Conservation (phyloP, 1,140 invertebrate species). For the Steinernema khuongi region DNA sequence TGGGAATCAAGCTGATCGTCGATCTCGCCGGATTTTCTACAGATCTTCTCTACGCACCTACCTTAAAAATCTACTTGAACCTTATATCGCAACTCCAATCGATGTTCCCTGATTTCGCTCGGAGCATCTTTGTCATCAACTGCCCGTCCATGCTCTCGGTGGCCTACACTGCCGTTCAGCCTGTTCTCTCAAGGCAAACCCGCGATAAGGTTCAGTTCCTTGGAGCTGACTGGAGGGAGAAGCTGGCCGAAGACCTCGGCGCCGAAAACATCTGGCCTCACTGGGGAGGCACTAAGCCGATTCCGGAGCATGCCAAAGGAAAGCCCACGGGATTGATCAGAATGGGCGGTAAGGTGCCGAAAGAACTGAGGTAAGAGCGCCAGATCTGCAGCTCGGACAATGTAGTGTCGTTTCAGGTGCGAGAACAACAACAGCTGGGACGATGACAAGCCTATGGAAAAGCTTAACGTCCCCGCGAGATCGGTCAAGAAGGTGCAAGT, state of each 20-base stretch:
- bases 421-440: slow-evolving; percentile 1
- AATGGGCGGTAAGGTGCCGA: slow-evolving; percentile 33
- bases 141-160: slow-evolving; percentile 33
- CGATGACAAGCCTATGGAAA: not conserved
- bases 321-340: slow-evolving; percentile 25
- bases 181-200: slow-evolving; percentile 31
- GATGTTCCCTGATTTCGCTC: slow-evolving; percentile 23
- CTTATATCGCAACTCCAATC: slow-evolving; percentile 26
- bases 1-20: slow-evolving; percentile 26
- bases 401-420: not conserved
- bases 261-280: slow-evolving; percentile 27
- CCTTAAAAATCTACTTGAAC: slow-evolving; percentile 34
- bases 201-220: slow-evolving; percentile 29
- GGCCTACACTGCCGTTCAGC: slow-evolving; percentile 30
- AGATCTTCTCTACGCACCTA: slow-evolving; percentile 32
- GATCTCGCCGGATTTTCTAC: slow-evolving; percentile 32
- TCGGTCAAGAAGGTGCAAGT: slow-evolving; percentile 17
- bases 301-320: not conserved
- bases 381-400: not conserved
- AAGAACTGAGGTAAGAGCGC: slow-evolving; percentile 11
- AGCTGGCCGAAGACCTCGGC: slow-evolving; percentile 30
- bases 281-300: slow-evolving; percentile 29
- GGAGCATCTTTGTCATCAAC: slow-evolving; percentile 34
- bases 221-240: slow-evolving; percentile 25
- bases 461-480: not conserved